Conservation (phyloP, 2,888 invertebrate genomes). For the Callyntrura guangdongensis region DNA sequence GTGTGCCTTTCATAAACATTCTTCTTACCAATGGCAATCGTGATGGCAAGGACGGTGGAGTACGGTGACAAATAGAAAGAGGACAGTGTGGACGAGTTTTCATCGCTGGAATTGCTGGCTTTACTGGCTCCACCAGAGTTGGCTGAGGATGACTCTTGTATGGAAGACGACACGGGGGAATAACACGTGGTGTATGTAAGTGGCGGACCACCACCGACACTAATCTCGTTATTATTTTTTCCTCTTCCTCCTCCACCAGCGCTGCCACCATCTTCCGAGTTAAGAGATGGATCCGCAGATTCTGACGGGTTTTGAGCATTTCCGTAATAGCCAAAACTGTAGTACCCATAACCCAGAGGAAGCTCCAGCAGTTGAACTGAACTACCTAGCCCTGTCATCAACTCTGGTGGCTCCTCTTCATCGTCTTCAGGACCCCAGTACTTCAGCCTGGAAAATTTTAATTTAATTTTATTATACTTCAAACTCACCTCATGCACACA, state of each 20-base stretch:
- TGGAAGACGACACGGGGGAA: slow-evolving; percentile 83
- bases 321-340: slow-evolving; percentile 76
- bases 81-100: slow-evolving; percentile 74
- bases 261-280: slow-evolving; percentile 59
- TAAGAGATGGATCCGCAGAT: slow-evolving; percentile 66
- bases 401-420: slow-evolving; percentile 78
- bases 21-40: slow-evolving; percentile 89
- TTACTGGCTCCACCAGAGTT: slow-evolving; percentile 64
- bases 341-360: slow-evolving; percentile 79
- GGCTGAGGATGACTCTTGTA: slow-evolving; percentile 76
- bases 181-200: slow-evolving; percentile 84
- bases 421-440: slow-evolving; percentile 77
- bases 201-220: slow-evolving; percentile 77
- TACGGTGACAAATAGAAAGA: slow-evolving; percentile 91
- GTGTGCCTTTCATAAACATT: slow-evolving; percentile 4
- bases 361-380: slow-evolving; percentile 78
- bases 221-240: slow-evolving; percentile 72
- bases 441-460: slow-evolving; percentile 79
- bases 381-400: slow-evolving; percentile 68
- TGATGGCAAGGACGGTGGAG: slow-evolving; percentile 95
- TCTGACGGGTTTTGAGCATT: slow-evolving; percentile 66
- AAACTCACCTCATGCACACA: slow-evolving; percentile 41
- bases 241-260: slow-evolving; percentile 45
- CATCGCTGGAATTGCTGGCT: slow-evolving; percentile 65
- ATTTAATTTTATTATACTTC: slow-evolving; percentile 76